Conservation (phyloP, 2,113 vertebrate genomes). For the Vulpes lagopus region DNA sequence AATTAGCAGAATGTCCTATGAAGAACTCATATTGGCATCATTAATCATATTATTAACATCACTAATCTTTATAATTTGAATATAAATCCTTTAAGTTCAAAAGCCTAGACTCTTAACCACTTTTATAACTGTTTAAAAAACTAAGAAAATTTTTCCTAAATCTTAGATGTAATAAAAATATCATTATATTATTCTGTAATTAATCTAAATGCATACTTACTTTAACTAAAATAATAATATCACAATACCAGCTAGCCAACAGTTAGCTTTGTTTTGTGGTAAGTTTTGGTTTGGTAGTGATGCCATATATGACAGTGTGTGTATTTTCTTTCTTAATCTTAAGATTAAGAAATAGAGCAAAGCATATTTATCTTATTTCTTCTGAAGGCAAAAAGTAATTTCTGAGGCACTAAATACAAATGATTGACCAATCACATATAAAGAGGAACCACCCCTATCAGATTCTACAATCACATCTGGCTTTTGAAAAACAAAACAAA, state of each 20-base stretch:
- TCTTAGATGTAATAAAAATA: not conserved
- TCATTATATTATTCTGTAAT: not conserved
- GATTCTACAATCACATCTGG: not conserved
- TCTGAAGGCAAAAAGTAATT: conserved; percentile 35
- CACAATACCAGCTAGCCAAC: not conserved
- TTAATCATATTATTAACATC: not conserved
- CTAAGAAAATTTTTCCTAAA: not conserved
- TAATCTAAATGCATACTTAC: not conserved
- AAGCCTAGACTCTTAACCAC: not conserved
- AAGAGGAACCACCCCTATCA: not conserved
- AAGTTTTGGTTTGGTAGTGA: not conserved
- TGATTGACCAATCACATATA: not conserved
- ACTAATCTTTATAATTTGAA: conserved; percentile 31
- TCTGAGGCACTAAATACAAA: conserved; percentile 4
- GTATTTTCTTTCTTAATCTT: conserved; percentile 14
- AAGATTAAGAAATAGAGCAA: conserved; percentile 19
- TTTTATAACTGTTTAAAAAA: not conserved
- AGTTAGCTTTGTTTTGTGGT: not conserved
- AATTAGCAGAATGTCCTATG: not conserved
- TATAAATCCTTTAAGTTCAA: not conserved
- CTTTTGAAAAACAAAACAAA: not conserved
- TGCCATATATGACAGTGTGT: not conserved
- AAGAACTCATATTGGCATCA: not conserved
- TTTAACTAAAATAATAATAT: conserved; percentile 39
- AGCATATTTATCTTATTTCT: not conserved